A percentile compares a stretch with the other conserved stretches of the same genome.
These are phyloP conservation scores for Monodelphis domestica DNA, from an alignment of 2,797 vertebrate species.

Conservation along the genomic window DNA sequence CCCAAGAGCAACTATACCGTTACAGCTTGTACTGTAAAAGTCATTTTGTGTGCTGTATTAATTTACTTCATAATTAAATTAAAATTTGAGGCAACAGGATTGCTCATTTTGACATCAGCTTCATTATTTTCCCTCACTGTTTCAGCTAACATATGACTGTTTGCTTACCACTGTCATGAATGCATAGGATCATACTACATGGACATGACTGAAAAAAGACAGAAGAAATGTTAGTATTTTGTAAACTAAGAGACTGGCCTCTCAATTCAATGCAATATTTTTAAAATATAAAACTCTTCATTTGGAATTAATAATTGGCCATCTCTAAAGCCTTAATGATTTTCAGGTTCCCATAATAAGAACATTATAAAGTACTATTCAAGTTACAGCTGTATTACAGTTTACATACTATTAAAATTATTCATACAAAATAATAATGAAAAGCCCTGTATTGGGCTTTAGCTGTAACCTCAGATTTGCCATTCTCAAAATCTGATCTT, in stretches of 20 bases:
- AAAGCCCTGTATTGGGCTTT: conserved; percentile 16
- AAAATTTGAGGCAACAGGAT: background rate
- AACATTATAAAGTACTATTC: conserved; percentile 30
- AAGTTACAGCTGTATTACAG: conserved; percentile 40
- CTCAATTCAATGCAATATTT: background rate
- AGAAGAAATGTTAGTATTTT: conserved; percentile 54
- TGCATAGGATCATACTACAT: no score
- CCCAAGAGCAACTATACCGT: background rate
- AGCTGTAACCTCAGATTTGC: conserved; percentile 28
- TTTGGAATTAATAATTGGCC: background rate
- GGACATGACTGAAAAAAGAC: no score
- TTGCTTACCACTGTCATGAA: background rate
- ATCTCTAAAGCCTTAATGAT: conserved; percentile 32
- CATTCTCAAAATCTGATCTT: conserved; percentile 46
- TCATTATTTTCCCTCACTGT: background rate
- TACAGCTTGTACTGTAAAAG: background rate
- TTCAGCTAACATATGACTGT: background rate
- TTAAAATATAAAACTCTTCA: background rate
- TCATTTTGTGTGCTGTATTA: background rate
- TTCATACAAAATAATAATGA: conserved; percentile 20
- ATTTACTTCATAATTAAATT: background rate
- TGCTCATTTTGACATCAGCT: background rate
- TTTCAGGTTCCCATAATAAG: conserved; percentile 26
- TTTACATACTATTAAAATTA: conserved; percentile 37
- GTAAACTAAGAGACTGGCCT: conserved; percentile 17